phyloP scores from a whole-genome alignment of 1,140 invertebrate genomes.

The Battus philenor region DNA sequence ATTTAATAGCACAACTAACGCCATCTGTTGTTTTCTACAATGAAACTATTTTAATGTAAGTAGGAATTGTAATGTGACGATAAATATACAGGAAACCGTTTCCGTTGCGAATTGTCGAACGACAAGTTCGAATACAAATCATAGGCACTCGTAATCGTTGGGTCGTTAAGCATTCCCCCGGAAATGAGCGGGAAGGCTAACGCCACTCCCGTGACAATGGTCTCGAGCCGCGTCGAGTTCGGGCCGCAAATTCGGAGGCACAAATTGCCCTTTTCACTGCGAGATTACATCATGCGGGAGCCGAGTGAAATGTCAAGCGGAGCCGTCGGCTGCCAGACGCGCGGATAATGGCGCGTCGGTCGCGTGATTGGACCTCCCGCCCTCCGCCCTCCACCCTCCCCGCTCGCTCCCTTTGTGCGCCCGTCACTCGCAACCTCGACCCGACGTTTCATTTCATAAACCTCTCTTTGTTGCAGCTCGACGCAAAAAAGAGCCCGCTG shows the following conservation, averaged over 20 bases:
- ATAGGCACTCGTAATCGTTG: slow-evolving; percentile 23
- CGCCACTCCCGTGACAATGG: slow-evolving; percentile 56
- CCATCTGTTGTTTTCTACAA: too few relatives aligned
- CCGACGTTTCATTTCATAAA: slow-evolving; percentile 72
- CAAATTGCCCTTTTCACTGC: slow-evolving; percentile 75
- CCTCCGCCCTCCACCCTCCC: slow-evolving; percentile 33
- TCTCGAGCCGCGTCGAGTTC: slow-evolving; percentile 65
- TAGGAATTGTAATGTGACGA: too few relatives aligned
- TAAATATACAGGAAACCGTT: too few relatives aligned
- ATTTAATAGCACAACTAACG: too few relatives aligned
- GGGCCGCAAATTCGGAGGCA: slow-evolving; percentile 72
- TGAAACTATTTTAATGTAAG: too few relatives aligned
- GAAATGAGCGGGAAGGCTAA: slow-evolving; percentile 49
- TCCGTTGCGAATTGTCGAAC: too few relatives aligned
- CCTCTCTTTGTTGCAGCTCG: slow-evolving; percentile 87
- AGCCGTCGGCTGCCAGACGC: slow-evolving; percentile 73
- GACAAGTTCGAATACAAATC: too few relatives aligned
- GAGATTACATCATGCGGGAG: slow-evolving; percentile 76
- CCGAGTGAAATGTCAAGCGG: slow-evolving; percentile 75
- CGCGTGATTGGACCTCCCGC: slow-evolving; percentile 72
- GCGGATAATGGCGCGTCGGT: slow-evolving; percentile 76
- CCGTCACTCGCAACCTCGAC: slow-evolving; percentile 65
- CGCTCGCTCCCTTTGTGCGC: slow-evolving; percentile 61
- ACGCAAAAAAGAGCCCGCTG: slow-evolving; percentile 96
- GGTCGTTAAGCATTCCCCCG: slow-evolving; percentile 44